These are phyloP conservation scores for Labeo calbasu DNA, from an alignment of 2,797 vertebrate species.

Conservation along the genomic window DNA sequence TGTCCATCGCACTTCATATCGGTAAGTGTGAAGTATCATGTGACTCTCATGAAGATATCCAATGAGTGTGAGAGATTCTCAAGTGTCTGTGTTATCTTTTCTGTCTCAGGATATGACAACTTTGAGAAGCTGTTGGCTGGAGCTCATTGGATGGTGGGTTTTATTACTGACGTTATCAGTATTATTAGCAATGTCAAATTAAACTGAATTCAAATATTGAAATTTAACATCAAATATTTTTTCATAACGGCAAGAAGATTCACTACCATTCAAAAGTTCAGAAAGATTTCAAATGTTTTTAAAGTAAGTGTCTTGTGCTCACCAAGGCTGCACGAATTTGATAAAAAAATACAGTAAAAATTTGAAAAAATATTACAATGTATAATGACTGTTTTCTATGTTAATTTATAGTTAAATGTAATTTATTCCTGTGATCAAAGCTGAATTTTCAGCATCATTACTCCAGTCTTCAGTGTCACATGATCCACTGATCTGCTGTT, in stretches of 20 bases:
- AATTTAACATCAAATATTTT: too few relatives aligned
- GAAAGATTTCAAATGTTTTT: too few relatives aligned
- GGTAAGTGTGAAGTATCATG: slow-evolving; percentile 75
- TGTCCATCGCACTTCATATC: slow-evolving; percentile 95
- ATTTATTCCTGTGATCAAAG: background rate
- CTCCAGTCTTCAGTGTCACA: background rate
- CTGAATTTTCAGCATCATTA: background rate
- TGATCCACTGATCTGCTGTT: background rate
- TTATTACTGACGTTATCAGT: background rate
- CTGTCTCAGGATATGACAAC: slow-evolving; percentile 89
- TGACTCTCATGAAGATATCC: background rate
- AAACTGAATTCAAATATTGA: too few relatives aligned
- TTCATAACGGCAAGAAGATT: too few relatives aligned
- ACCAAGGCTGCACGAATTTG: too few relatives aligned
- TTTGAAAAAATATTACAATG: too few relatives aligned
- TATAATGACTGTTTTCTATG: too few relatives aligned
- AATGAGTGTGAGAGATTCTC: background rate
- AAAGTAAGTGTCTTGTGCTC: too few relatives aligned
- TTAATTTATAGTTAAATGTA: background rate
- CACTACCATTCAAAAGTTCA: too few relatives aligned
- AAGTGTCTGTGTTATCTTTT: slow-evolving; percentile 50
- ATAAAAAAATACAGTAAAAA: too few relatives aligned
- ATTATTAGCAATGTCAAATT: too few relatives aligned
- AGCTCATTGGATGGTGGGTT: slow-evolving; percentile 95
- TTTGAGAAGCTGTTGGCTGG: slow-evolving; percentile 92